phyloP scores from a whole-genome alignment of 2,888 invertebrate genomes.

The Andrena camellia region DNA sequence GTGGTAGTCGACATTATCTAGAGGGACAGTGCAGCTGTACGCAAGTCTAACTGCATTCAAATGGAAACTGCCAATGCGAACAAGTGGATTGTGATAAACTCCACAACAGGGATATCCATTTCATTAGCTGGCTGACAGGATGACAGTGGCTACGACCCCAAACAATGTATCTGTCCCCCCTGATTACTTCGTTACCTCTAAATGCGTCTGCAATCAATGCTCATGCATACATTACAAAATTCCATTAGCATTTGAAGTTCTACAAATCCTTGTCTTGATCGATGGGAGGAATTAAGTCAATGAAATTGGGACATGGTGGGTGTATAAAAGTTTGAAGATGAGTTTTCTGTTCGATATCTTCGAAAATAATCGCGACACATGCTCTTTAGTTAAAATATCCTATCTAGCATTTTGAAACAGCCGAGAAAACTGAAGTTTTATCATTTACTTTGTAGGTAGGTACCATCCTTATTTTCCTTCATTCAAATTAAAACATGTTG shows the following conservation, averaged over 20 bases:
- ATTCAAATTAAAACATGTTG: too few relatives aligned
- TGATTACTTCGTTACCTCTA: conserved; percentile 3
- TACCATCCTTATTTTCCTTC: too few relatives aligned
- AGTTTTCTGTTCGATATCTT: too few relatives aligned
- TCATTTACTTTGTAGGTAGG: too few relatives aligned
- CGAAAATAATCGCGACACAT: too few relatives aligned
- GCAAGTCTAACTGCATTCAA: conserved; percentile 51
- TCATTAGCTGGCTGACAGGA: conserved; percentile 60
- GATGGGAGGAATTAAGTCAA: too few relatives aligned
- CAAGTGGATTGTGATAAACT: conserved; percentile 63
- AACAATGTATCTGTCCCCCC: conserved; percentile 32
- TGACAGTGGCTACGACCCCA: conserved; percentile 46
- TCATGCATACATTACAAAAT: not conserved
- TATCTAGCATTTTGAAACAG: too few relatives aligned
- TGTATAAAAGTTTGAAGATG: too few relatives aligned
- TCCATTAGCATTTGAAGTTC: not conserved
- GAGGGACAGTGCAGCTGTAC: conserved; percentile 63
- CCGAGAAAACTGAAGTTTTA: too few relatives aligned
- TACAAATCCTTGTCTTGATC: too few relatives aligned
- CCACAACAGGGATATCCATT: conserved; percentile 62
- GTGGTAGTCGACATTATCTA: conserved; percentile 35
- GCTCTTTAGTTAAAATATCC: too few relatives aligned
- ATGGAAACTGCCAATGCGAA: conserved; percentile 63
- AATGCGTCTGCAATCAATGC: conserved; percentile 1
- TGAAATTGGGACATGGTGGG: too few relatives aligned